Evolutionary conservation across 2,888 invertebrate species (phyloP).

Genomic region (Alentia gelatinosa): DNA sequence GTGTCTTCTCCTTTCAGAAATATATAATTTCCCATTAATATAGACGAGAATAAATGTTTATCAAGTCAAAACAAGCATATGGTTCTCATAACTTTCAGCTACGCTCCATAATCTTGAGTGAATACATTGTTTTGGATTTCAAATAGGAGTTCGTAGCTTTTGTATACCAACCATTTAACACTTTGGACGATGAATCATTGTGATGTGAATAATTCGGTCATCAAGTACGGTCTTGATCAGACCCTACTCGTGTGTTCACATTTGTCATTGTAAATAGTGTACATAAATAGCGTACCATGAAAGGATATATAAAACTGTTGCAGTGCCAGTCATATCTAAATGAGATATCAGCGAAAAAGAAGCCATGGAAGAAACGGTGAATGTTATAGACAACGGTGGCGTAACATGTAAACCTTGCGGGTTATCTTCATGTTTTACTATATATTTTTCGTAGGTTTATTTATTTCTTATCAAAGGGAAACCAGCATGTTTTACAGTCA

Average conservation of each 20-base stretch:
- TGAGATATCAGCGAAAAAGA: too few species aligned
- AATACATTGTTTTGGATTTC: not conserved
- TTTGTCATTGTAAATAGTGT: not conserved
- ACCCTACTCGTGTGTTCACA: not conserved
- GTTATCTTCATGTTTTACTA: too few species aligned
- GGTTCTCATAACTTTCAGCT: not conserved
- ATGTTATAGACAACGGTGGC: too few species aligned
- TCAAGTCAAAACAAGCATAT: not conserved
- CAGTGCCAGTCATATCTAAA: too few species aligned
- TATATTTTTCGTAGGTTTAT: not conserved
- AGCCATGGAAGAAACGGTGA: not conserved
- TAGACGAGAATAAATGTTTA: too few species aligned
- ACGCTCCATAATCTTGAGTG: not conserved
- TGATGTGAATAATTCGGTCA: not conserved
- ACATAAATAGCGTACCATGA: not conserved
- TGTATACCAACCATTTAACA: not conserved
- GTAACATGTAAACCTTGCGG: not conserved
- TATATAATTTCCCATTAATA: too few species aligned
- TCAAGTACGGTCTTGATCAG: not conserved
- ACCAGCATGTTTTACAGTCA: too few species aligned
- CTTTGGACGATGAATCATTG: not conserved
- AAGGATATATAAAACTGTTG: not conserved
- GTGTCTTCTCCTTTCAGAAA: too few species aligned
- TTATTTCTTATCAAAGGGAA: not conserved
- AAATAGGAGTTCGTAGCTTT: not conserved